phyloP scores from a whole-genome alignment of 2,888 invertebrate species.

The Chaitophorus viminalis region DNA sequence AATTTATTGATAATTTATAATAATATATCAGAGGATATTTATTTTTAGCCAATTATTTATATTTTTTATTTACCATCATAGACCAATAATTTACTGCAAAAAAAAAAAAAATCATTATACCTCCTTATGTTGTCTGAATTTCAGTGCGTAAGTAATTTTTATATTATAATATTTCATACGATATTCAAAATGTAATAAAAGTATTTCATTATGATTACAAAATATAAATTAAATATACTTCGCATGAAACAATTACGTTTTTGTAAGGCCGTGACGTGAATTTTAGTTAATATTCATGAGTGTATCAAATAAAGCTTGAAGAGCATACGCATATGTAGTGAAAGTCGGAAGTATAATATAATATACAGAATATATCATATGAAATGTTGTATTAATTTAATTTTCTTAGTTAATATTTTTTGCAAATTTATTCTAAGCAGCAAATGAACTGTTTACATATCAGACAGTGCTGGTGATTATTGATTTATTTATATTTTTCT shows the following conservation, averaged over 20 bases:
- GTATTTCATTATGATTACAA: not conserved
- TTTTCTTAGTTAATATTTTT: constrained; percentile 24
- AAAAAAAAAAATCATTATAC: too few relatives aligned
- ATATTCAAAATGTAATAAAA: not conserved
- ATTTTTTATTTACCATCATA: too few relatives aligned
- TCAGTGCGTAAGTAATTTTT: not conserved
- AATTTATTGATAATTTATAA: too few relatives aligned
- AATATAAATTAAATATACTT: not conserved
- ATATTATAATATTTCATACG: not conserved
- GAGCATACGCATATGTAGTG: not conserved
- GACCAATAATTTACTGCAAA: too few relatives aligned
- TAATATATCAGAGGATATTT: too few relatives aligned
- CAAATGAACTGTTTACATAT: not conserved
- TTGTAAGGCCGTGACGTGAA: not conserved
- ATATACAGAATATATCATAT: not conserved
- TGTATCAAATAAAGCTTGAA: constrained; percentile 5
- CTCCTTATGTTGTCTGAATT: not conserved
- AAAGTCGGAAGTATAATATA: not conserved
- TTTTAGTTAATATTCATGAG: not conserved
- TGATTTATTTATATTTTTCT: too few relatives aligned
- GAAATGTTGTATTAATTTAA: not conserved
- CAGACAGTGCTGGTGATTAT: not conserved
- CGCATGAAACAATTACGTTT: not conserved
- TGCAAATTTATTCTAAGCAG: not conserved
- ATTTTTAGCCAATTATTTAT: too few relatives aligned